These are phyloP conservation scores for Pediacus dermestoides DNA, from an alignment of 2,888 invertebrate species.

Conservation along the genomic window DNA sequence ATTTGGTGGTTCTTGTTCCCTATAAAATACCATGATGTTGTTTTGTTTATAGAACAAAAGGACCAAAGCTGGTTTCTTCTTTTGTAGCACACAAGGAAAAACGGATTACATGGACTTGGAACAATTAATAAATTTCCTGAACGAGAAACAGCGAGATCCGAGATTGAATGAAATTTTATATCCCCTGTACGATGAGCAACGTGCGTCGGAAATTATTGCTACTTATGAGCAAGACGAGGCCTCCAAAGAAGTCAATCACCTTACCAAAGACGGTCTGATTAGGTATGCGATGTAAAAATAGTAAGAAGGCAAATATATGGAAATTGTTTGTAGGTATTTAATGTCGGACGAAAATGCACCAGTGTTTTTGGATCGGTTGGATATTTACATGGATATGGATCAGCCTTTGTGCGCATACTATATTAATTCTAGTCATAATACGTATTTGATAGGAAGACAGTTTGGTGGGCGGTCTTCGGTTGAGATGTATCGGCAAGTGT, in stretches of 20 bases:
- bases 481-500: constrained; percentile 97
- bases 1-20: background rate
- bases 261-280: constrained; percentile 94
- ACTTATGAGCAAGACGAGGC: constrained; percentile 88
- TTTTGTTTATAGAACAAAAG: no score
- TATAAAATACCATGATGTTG: constrained; percentile 7
- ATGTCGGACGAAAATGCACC: constrained; percentile 99
- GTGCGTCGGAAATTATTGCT: constrained; percentile 87
- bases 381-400: constrained; percentile 98
- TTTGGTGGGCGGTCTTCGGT: constrained; percentile 98
- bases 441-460: constrained; percentile 90
- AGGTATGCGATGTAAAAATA: constrained; percentile 49
- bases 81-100: constrained; percentile 80
- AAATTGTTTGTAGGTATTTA: constrained; percentile 60
- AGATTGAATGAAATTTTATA: constrained; percentile 97
- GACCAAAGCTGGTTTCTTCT: no score
- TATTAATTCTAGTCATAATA: constrained; percentile 98
- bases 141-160: constrained; percentile 97
- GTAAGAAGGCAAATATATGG: constrained; percentile 1
- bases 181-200: constrained; percentile 92
- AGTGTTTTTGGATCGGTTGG: constrained; percentile 95
- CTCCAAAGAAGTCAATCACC: constrained; percentile 64
- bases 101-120: constrained; percentile 80
- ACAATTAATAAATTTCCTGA: constrained; percentile 89
- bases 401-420: constrained; percentile 97